These are phyloP conservation scores for Pterostichus madidus DNA, from an alignment of 2,888 invertebrate species.

Conservation along the genomic window DNA sequence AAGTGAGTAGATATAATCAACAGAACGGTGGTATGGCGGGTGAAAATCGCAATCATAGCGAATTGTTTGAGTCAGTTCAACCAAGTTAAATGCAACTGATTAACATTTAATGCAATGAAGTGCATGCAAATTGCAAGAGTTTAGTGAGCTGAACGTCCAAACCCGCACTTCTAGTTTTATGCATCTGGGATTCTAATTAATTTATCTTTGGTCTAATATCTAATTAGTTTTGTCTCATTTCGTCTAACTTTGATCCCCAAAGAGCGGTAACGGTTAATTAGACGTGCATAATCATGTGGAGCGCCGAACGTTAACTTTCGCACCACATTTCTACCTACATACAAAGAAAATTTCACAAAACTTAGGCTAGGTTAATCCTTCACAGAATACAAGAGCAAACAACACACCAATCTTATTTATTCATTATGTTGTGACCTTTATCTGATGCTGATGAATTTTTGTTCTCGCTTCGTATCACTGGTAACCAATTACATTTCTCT, in stretches of 20 bases:
- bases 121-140: conserved; percentile 51
- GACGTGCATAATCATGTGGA: conserved; percentile 5
- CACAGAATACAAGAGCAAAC: no score
- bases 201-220: conserved; percentile 57
- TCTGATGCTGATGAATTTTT: no score
- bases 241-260: conserved; percentile 47
- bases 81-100: conserved; percentile 50
- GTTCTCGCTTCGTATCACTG: no score
- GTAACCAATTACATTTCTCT: no score
- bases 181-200: conserved; percentile 49
- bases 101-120: conserved; percentile 50
- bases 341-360: no score
- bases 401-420: no score
- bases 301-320: no score
- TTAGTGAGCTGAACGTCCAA: conserved; percentile 17
- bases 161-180: conserved; percentile 24
- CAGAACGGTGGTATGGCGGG: no score
- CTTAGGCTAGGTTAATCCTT: no score
- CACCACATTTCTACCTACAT: no score
- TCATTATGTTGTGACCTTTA: no score
- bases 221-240: conserved; percentile 44
- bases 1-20: no score
- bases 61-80: conserved; percentile 26
- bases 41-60: conserved; percentile 16
- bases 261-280: conserved; percentile 24